Conservation (phyloP, 2,797 vertebrate genomes). For the Podarcis lilfordi region DNA sequence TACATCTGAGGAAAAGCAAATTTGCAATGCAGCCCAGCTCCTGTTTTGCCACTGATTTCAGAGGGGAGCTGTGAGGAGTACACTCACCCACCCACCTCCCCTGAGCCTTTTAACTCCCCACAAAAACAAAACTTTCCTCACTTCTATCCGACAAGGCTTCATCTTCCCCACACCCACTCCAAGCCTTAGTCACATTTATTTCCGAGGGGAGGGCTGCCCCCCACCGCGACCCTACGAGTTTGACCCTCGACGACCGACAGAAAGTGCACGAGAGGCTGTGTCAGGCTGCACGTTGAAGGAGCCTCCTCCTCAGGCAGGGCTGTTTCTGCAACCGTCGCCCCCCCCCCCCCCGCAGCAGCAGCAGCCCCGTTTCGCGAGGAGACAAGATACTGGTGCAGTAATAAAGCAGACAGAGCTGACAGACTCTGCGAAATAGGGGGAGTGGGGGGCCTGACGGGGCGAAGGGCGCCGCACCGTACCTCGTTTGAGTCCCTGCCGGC, state of each 20-base stretch:
- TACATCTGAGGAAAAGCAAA: not conserved
- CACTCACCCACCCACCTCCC: too few relatives aligned
- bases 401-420: not conserved
- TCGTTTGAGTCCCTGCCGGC: constrained; percentile 1
- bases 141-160: not conserved
- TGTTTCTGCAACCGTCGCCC: not conserved
- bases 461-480: constrained; percentile 43
- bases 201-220: not conserved
- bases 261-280: not conserved
- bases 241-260: not conserved
- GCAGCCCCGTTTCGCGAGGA: not conserved
- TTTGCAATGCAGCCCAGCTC: not conserved
- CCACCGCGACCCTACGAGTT: not conserved
- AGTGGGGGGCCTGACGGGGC: not conserved
- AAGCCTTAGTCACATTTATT: not conserved
- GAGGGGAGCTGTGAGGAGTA: not conserved
- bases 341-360: too few relatives aligned
- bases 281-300: not conserved
- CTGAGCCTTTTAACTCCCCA: not conserved
- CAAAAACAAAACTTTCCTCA: not conserved
- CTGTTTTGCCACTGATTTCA: not conserved
- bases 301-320: not conserved
- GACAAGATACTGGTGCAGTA: constrained; percentile 2
- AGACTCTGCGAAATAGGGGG: not conserved
- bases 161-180: not conserved